A percentile compares a stretch with the other conserved stretches of the same genome.
These are phyloP conservation scores for Hedychridium roseum DNA, from an alignment of 2,888 invertebrate species.

Conservation along the genomic window DNA sequence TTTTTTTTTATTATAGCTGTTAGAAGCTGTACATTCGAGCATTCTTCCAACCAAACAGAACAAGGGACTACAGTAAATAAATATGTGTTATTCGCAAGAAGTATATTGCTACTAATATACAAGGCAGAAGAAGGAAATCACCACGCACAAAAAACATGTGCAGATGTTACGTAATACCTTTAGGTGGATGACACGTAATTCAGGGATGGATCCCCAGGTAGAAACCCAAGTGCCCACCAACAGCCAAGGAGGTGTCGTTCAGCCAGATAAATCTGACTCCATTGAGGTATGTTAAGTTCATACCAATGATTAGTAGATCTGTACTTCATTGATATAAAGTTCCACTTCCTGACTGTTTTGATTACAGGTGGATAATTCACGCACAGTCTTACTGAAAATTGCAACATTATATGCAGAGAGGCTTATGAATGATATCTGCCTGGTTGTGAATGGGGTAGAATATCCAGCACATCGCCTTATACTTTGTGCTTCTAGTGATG, in stretches of 20 bases:
- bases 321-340: too few relatives aligned
- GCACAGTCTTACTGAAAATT: slow-evolving; percentile 81
- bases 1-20: too few relatives aligned
- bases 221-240: slow-evolving; percentile 6
- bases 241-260: slow-evolving; percentile 12
- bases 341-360: slow-evolving; percentile 7
- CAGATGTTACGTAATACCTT: slow-evolving; percentile 41
- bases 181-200: slow-evolving; percentile 45
- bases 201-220: slow-evolving; percentile 38
- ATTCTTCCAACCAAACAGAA: too few relatives aligned
- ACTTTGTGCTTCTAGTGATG: slow-evolving; percentile 92
- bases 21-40: too few relatives aligned
- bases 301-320: too few relatives aligned
- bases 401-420: slow-evolving; percentile 84
- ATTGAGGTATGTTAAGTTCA: slow-evolving; percentile 44
- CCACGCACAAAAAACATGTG: slow-evolving; percentile 32
- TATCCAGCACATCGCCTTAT: slow-evolving; percentile 92
- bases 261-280: slow-evolving; percentile 40
- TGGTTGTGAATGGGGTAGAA: slow-evolving; percentile 82
- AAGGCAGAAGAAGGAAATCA: too few relatives aligned
- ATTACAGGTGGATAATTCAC: slow-evolving; percentile 85
- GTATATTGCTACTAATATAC: too few relatives aligned
- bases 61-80: too few relatives aligned
- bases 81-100: too few relatives aligned
- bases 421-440: slow-evolving; percentile 87